Conservation (phyloP, 1,140 invertebrate species). For the Colletes gigas region DNA sequence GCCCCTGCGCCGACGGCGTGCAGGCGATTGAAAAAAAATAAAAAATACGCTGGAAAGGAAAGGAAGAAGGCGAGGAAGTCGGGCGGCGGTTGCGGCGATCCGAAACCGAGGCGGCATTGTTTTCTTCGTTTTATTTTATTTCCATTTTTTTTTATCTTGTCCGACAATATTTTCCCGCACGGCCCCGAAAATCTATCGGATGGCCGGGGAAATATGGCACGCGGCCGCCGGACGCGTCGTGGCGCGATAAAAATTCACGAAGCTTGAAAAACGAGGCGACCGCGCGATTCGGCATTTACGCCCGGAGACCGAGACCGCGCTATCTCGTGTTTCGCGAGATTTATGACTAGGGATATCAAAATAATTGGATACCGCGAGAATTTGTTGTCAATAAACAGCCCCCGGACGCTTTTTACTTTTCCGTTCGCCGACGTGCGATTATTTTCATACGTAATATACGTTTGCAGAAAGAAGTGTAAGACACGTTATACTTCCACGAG, state of each 20-base stretch:
- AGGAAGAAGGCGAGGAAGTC: conserved; percentile 25
- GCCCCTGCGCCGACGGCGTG: conserved; percentile 55
- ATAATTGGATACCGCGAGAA: conserved; percentile 45
- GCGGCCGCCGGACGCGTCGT: conserved; percentile 48
- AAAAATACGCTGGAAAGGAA: conserved; percentile 14
- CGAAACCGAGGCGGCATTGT: conserved; percentile 48
- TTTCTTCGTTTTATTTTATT: conserved; percentile 20
- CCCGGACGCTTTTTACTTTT: neutral
- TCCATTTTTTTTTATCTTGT: conserved; percentile 42
- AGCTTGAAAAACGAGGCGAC: conserved; percentile 60
- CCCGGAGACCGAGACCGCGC: conserved; percentile 44
- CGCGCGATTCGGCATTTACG: conserved; percentile 17
- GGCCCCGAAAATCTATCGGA: conserved; percentile 59
- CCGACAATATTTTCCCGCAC: conserved; percentile 49
- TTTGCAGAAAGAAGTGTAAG: too few relatives aligned
- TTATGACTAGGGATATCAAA: conserved; percentile 42
- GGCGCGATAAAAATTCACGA: conserved; percentile 61
- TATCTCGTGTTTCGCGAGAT: conserved; percentile 33
- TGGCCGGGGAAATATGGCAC: conserved; percentile 55
- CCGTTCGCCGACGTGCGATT: neutral
- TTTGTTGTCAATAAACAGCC: conserved; percentile 44
- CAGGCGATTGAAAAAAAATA: conserved; percentile 61
- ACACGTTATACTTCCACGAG: too few relatives aligned
- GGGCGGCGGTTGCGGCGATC: conserved; percentile 41
- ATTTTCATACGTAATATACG: neutral